Evolutionary conservation across 2,113 vertebrate genomes (phyloP).

Genomic region (Chamaetylas fuelleborni): DNA sequence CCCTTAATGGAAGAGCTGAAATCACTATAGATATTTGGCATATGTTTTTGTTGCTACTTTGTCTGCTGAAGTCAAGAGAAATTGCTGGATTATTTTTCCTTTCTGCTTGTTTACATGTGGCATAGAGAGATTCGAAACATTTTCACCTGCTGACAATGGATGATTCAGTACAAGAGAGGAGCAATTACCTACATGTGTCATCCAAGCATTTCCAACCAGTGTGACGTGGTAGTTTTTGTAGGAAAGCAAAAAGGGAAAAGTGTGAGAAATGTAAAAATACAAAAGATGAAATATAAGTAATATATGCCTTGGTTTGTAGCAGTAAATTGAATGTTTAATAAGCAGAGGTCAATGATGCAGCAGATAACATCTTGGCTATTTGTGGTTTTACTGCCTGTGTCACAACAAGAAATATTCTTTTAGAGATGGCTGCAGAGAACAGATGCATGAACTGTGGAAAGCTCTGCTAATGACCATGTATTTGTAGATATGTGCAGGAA

Average conservation of each 20-base stretch:
- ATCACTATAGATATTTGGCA: background rate
- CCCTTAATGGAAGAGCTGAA: background rate
- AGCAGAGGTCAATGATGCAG: background rate
- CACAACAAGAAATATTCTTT: background rate
- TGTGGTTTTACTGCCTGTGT: background rate
- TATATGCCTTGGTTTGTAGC: background rate
- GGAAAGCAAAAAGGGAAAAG: background rate
- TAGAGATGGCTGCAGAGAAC: background rate
- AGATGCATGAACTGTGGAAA: background rate
- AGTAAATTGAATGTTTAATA: background rate
- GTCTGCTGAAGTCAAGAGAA: background rate
- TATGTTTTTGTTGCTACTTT: background rate
- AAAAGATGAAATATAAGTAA: background rate
- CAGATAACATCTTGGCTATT: background rate
- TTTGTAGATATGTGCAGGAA: background rate
- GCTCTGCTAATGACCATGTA: background rate
- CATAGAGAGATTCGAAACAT: background rate
- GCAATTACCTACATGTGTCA: background rate
- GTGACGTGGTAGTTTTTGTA: background rate
- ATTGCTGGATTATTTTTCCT: background rate
- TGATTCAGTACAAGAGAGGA: background rate
- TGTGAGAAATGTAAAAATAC: background rate
- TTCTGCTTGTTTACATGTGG: background rate
- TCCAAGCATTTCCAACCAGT: background rate
- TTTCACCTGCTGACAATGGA: background rate